Percentiles rank a stretch among this genome's conserved stretches.
Conservation (phyloP, 2,888 invertebrate species). For the Himalopsyche japonica region DNA sequence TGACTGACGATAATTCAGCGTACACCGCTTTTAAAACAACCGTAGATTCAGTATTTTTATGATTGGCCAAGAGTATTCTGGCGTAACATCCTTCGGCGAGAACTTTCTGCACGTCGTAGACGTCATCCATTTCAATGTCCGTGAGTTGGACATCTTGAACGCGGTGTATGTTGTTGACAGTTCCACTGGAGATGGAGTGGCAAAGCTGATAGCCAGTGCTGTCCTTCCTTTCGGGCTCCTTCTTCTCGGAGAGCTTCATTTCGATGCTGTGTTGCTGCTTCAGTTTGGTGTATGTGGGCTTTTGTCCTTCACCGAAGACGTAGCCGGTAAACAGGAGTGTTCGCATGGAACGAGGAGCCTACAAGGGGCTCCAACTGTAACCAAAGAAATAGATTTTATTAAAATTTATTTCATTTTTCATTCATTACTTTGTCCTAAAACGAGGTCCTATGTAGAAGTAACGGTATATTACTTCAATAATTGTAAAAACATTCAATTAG, state of each 20-base stretch:
- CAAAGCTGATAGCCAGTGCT: slow-evolving; percentile 17
- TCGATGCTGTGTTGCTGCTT: slow-evolving; percentile 2
- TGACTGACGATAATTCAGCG: slow-evolving; percentile 60
- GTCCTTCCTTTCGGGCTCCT: slow-evolving; percentile 44
- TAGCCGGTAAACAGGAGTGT: slow-evolving; percentile 31
- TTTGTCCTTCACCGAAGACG: slow-evolving; percentile 41
- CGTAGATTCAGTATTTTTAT: slow-evolving; percentile 61
- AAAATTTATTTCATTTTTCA: no score
- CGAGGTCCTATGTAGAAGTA: no score
- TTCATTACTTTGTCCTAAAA: no score
- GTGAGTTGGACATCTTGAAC: slow-evolving; percentile 54
- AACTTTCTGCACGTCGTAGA: slow-evolving; percentile 67
- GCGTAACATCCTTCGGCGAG: slow-evolving; percentile 73
- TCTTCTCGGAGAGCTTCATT: slow-evolving; percentile 51
- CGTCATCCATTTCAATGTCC: slow-evolving; percentile 58
- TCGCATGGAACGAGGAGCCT: slow-evolving; percentile 26
- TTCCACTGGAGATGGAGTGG: slow-evolving; percentile 17
- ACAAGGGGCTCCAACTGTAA: neutral
- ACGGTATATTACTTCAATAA: no score
- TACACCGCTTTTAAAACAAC: slow-evolving; percentile 73
- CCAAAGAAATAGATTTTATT: neutral
- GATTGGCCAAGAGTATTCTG: slow-evolving; percentile 65
- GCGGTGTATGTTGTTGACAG: slow-evolving; percentile 21
- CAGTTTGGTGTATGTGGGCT: slow-evolving; percentile 24
- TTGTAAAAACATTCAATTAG: no score